These are phyloP conservation scores for Alcedo quadribrachys DNA, from an alignment of 2,797 vertebrate species.

Conservation along the genomic window DNA sequence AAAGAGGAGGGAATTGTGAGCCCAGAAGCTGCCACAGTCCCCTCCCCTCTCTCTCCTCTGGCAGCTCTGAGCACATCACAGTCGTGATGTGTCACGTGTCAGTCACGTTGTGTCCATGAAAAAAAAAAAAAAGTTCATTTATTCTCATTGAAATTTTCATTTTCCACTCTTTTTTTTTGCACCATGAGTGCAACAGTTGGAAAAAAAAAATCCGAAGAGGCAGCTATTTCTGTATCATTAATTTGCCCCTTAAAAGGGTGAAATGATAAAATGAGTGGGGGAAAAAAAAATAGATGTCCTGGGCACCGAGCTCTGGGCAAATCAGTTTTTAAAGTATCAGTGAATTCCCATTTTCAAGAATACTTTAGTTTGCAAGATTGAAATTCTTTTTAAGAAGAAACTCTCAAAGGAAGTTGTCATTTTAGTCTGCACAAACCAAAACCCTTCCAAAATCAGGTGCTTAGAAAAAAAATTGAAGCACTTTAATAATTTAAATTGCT, in stretches of 20 bases:
- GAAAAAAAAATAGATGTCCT: slow-evolving; percentile 44
- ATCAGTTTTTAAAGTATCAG: slow-evolving; percentile 72
- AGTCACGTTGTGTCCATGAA: too few species aligned
- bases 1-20: background rate
- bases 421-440: slow-evolving; percentile 77
- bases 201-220: slow-evolving; percentile 59
- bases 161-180: background rate
- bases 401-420: slow-evolving; percentile 78
- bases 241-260: slow-evolving; percentile 66
- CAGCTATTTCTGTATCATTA: slow-evolving; percentile 58
- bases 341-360: slow-evolving; percentile 65
- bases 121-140: background rate
- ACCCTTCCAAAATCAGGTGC: slow-evolving; percentile 81
- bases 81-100: too few species aligned
- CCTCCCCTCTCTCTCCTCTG: background rate
- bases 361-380: slow-evolving; percentile 62
- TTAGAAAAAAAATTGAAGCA: slow-evolving; percentile 76
- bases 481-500: slow-evolving; percentile 85
- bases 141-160: background rate
- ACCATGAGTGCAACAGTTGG: slow-evolving; percentile 45
- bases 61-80: background rate
- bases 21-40: background rate
- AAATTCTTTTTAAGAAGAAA: slow-evolving; percentile 67
- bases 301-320: slow-evolving; percentile 57
- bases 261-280: slow-evolving; percentile 57